phyloP scores from a whole-genome alignment of 2,888 invertebrate species.

The Alloplasta piceator region DNA sequence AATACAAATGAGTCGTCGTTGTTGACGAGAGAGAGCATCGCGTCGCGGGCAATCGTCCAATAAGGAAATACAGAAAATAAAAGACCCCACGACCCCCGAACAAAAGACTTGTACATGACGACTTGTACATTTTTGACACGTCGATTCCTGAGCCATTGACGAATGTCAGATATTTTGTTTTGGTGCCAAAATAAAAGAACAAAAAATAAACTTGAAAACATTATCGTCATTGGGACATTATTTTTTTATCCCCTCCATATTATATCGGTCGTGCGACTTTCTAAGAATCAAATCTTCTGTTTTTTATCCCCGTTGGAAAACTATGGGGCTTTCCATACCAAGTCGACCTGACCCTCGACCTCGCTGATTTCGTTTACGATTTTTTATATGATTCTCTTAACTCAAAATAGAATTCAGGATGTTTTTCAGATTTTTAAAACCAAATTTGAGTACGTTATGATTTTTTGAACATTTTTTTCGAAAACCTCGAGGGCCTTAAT shows the following conservation, averaged over 20 bases:
- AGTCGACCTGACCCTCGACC: too few relatives aligned
- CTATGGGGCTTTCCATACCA: too few relatives aligned
- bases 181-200: constrained; percentile 50
- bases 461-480: too few relatives aligned
- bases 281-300: too few relatives aligned
- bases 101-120: constrained; percentile 15
- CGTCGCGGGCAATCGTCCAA: constrained; percentile 56
- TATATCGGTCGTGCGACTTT: too few relatives aligned
- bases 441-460: too few relatives aligned
- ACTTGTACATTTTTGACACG: constrained; percentile 5
- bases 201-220: not conserved
- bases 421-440: too few relatives aligned
- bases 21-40: not conserved
- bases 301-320: too few relatives aligned
- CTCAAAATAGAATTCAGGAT: too few relatives aligned
- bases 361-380: too few relatives aligned
- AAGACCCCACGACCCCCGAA: constrained; percentile 6
- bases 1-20: constrained; percentile 64
- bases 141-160: constrained; percentile 15
- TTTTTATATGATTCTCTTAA: too few relatives aligned
- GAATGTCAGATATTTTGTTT: constrained; percentile 35
- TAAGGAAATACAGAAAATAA: constrained; percentile 1
- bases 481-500: too few relatives aligned
- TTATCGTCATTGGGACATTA: not conserved
- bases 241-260: not conserved